phyloP scores from a whole-genome alignment of 92 coral and sea anemone species.

The Porites lobata region DNA sequence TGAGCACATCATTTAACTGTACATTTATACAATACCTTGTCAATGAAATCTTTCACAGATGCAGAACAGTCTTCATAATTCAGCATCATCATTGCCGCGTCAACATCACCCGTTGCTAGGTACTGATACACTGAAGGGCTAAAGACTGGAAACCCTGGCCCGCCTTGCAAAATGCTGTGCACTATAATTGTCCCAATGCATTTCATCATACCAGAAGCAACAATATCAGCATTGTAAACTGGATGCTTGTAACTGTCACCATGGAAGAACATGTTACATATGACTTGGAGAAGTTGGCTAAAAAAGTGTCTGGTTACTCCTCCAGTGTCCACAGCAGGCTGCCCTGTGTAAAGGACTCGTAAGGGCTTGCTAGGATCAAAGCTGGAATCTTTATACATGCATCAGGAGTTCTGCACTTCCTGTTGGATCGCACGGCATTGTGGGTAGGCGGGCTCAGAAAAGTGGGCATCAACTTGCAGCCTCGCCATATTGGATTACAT shows the following conservation, averaged over 20 bases:
- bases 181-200: conserved; percentile 40
- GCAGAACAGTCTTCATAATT: too few relatives aligned
- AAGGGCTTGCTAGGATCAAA: conserved; percentile 46
- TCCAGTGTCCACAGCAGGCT: conserved; percentile 76
- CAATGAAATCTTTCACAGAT: too few relatives aligned
- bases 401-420: too few relatives aligned
- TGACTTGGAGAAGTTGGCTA: conserved; percentile 60
- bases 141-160: conserved; percentile 55
- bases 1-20: too few relatives aligned
- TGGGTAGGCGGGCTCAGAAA: too few relatives aligned
- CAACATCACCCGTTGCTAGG: not conserved
- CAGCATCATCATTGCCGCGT: too few relatives aligned
- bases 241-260: conserved; percentile 60
- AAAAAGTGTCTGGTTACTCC: conserved; percentile 73
- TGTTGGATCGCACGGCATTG: too few relatives aligned
- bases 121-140: conserved; percentile 28
- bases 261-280: conserved; percentile 61
- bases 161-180: conserved; percentile 56
- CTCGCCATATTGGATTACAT: too few relatives aligned
- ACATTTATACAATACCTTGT: too few relatives aligned
- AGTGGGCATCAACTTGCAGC: too few relatives aligned
- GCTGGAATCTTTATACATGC: conserved; percentile 51
- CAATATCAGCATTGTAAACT: conserved; percentile 67
- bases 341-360: conserved; percentile 7
- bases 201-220: conserved; percentile 74